Percentiles rank a stretch among this genome's conserved stretches.
Conservation (phyloP, 2,113 vertebrate genomes). For the Callithrix jacchus region DNA sequence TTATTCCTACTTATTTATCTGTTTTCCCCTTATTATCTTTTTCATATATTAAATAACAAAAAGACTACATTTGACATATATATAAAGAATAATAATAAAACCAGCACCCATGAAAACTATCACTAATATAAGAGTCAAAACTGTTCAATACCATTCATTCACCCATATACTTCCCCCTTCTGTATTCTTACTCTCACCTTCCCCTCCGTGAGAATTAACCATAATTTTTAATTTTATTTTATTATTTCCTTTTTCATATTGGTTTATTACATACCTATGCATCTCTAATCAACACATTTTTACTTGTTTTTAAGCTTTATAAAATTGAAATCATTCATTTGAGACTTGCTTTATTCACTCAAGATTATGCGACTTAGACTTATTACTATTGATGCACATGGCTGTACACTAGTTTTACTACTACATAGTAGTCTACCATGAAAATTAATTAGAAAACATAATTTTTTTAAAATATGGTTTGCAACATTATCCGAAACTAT, state of each 20-base stretch:
- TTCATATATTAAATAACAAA: background rate
- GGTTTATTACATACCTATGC: background rate
- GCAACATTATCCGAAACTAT: background rate
- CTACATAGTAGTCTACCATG: background rate
- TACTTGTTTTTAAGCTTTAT: background rate
- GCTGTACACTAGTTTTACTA: background rate
- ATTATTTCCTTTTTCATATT: background rate
- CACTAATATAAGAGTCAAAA: background rate
- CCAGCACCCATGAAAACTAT: background rate
- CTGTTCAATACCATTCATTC: background rate
- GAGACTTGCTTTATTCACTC: background rate
- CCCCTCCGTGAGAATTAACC: background rate
- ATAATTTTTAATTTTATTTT: background rate
- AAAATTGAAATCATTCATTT: background rate
- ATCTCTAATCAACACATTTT: background rate
- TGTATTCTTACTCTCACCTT: background rate
- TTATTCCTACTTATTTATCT: background rate
- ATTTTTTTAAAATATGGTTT: background rate
- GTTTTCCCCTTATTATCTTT: background rate
- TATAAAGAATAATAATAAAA: background rate
- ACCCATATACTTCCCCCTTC: background rate
- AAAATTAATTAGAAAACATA: conserved; percentile 3
- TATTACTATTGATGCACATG: background rate
- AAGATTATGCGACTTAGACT: background rate
- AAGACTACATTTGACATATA: background rate